Evolutionary conservation across 1,140 invertebrate genomes (phyloP), one percentile per base, ranked within the genome.

Genomic region (Drosophila serrata): DNA sequence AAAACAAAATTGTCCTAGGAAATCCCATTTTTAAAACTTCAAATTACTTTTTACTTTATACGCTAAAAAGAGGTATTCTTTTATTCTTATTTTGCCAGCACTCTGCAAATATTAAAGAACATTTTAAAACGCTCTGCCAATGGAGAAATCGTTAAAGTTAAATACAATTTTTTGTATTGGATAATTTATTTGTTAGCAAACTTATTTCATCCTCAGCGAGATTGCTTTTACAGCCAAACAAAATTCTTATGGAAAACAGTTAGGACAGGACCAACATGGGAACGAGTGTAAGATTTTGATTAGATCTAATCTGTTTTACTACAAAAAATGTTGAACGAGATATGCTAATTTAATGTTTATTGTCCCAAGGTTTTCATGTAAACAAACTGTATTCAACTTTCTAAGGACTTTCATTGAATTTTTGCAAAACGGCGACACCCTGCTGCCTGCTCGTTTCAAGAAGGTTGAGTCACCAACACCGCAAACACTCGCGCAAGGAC

Each of bases 281-380:
- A 19, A 13, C 17, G 17, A 53, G 49, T 33, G 17, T 53, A 35
- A 19, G 31, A 8, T 35, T 53, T 53, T 35, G 49, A 53, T 53
- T 53, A 53, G 49, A 53, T 53, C 12, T 53, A 35, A 53, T 35
- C 49, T 49, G 12, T 6, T 35, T 22, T 35, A 53, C 12, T 53
- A 33, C 31, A 53, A n/a, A 53, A 22, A 33, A 35, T 53, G 29
- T 53, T 53, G 31, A 53, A 53, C 49, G 12, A 51, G 17, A 53
- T 35, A 53, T 53, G 49, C 49, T 53, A 53, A 53, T 53, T 53
- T 53, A 53, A 53, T 53, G 49, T 35, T 35, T 53, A 53, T 53
- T 35, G 17, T 22, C 17, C 49, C 13, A 53, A 53, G 31, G 49
- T 22, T 35, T 51, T 22, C 17, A 53, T 53, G 49, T 53, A 53